Evolutionary conservation across 2,113 vertebrate species (phyloP).

Genomic region (Chaetura pelagica): DNA sequence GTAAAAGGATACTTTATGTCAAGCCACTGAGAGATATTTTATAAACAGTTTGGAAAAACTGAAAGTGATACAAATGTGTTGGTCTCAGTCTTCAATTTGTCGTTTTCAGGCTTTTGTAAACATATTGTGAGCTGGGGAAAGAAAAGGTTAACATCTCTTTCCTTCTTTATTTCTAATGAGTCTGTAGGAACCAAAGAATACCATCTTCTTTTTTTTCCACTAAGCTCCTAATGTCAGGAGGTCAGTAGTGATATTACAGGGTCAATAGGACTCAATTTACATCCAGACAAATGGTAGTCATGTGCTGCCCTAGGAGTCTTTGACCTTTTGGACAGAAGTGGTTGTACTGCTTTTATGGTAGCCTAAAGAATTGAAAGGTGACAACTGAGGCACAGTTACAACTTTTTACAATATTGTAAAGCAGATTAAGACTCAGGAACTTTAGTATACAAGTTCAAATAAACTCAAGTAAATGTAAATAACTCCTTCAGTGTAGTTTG

Average conservation of each 20-base stretch:
- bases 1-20: conserved; percentile 13
- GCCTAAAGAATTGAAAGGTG: conserved; percentile 42
- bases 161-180: conserved; percentile 44
- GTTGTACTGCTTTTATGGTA: conserved; percentile 45
- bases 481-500: background rate
- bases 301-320: conserved; percentile 39
- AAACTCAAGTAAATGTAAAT: background rate
- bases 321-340: conserved; percentile 53
- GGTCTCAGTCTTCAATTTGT: conserved; percentile 8
- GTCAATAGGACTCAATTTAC: conserved; percentile 63
- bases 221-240: conserved; percentile 64
- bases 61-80: conserved; percentile 43
- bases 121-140: background rate
- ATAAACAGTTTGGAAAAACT: conserved; percentile 46
- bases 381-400: background rate
- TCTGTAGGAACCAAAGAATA: conserved; percentile 34
- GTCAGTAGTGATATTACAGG: conserved; percentile 60
- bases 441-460: background rate
- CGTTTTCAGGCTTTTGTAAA: conserved; percentile 30
- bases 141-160: conserved; percentile 42
- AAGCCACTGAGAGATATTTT: conserved; percentile 33
- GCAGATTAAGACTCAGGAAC: background rate
- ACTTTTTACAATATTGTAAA: conserved; percentile 8
- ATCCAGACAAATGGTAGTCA: conserved; percentile 63
- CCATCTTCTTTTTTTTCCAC: conserved; percentile 25